Evolutionary conservation across 2,797 vertebrate species (phyloP).

Genomic region (Pelobates cultripes): DNA sequence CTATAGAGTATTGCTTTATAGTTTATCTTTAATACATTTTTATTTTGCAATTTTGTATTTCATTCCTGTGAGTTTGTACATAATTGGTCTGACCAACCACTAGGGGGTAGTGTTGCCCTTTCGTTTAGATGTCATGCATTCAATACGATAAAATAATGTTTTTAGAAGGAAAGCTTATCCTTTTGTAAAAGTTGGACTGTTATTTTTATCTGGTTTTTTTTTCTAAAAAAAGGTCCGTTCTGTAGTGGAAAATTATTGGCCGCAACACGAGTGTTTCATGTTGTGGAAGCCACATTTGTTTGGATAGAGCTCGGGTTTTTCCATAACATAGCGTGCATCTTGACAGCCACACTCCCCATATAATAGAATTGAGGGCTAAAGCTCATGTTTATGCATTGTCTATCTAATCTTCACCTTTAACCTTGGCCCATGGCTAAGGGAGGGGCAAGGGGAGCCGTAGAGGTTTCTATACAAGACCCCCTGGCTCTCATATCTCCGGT

Average conservation of each 20-base stretch:
- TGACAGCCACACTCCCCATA: neutral
- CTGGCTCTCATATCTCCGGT: neutral
- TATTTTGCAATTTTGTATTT: no score
- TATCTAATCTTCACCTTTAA: conserved; percentile 1
- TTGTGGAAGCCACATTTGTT: conserved; percentile 14
- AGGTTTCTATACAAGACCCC: neutral
- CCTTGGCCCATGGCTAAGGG: neutral
- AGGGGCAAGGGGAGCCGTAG: neutral
- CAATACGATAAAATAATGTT: neutral
- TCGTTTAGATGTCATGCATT: neutral
- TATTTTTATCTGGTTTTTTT: neutral
- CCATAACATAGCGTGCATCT: neutral
- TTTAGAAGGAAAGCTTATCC: neutral
- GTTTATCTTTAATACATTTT: no score
- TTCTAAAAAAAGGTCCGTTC: neutral
- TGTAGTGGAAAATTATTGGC: neutral
- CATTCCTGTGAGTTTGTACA: no score
- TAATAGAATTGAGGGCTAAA: conserved; percentile 6
- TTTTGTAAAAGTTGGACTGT: neutral
- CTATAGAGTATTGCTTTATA: no score
- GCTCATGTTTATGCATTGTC: conserved; percentile 3
- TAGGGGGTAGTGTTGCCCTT: conserved; percentile 21
- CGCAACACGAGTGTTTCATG: neutral
- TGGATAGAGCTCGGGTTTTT: conserved; percentile 7
- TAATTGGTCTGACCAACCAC: conserved; percentile 6